A percentile compares a stretch with the other conserved stretches of the same genome.
These are phyloP conservation scores for Leptonema lineaticorne DNA, from an alignment of 1,140 invertebrate genomes.

Conservation along the genomic window DNA sequence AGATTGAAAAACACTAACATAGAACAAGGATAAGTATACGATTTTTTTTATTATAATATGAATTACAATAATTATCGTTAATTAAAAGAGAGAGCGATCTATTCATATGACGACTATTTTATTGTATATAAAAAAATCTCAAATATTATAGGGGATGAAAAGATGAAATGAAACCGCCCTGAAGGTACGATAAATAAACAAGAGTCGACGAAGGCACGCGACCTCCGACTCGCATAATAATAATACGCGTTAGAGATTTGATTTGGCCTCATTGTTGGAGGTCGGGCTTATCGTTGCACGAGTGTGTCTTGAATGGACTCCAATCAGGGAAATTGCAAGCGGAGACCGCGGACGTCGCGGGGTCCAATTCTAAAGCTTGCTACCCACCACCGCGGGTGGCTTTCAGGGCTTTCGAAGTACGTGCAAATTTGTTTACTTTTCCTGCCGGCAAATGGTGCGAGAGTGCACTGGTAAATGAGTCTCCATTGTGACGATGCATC, in stretches of 20 bases:
- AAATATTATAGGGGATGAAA: too few species aligned
- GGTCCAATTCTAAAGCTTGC: too few species aligned
- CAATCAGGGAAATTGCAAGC: conserved; percentile 29
- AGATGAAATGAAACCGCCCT: too few species aligned
- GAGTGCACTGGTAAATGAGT: conserved; percentile 4
- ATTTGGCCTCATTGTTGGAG: background rate
- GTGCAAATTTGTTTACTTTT: conserved; percentile 39
- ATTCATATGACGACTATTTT: too few species aligned
- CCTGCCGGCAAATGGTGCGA: background rate
- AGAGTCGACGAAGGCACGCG: background rate
- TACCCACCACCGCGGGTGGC: background rate
- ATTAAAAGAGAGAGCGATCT: too few species aligned
- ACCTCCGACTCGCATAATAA: background rate
- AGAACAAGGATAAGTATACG: too few species aligned
- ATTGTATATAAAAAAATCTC: too few species aligned
- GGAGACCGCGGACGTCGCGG: background rate
- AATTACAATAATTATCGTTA: too few species aligned
- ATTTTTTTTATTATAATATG: too few species aligned
- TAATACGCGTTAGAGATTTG: conserved; percentile 10
- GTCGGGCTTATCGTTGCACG: background rate
- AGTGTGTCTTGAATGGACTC: conserved; percentile 14
- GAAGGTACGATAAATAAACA: conserved; percentile 2
- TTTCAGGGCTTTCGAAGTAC: conserved; percentile 24
- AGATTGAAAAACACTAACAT: too few species aligned
- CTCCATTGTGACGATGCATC: background rate